These are phyloP conservation scores for Furnarius figulus DNA, from an alignment of 2,113 vertebrate species.

Conservation along the genomic window DNA sequence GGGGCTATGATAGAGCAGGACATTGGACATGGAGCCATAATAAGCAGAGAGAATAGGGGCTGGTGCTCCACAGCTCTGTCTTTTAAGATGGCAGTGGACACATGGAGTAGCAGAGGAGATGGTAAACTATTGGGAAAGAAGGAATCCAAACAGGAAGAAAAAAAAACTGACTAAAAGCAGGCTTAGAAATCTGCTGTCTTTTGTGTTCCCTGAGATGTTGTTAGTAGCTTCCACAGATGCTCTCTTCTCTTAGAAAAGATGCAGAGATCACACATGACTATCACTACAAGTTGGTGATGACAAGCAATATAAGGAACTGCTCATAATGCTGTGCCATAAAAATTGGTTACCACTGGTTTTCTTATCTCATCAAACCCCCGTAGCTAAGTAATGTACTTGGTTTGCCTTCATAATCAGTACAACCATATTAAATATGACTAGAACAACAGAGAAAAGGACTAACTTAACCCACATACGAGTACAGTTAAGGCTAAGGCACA, in stretches of 20 bases:
- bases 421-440: background rate
- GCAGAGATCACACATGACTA: background rate
- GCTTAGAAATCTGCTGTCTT: background rate
- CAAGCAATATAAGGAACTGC: background rate
- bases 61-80: background rate
- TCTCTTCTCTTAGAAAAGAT: background rate
- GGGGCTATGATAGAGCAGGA: background rate
- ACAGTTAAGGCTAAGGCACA: background rate
- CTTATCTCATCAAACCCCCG: background rate
- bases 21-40: background rate
- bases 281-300: background rate
- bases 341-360: background rate
- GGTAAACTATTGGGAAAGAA: background rate
- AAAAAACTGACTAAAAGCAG: background rate
- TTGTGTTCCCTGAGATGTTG: background rate
- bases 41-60: background rate
- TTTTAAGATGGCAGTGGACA: background rate
- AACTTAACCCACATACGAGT: background rate
- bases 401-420: background rate
- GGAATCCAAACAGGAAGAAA: background rate
- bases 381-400: background rate
- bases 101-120: background rate
- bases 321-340: background rate
- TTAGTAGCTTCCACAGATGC: background rate
- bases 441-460: background rate